These are phyloP conservation scores for Cyprinodon brontotheroides DNA, from an alignment of 2,113 vertebrate species.

Conservation along the genomic window DNA sequence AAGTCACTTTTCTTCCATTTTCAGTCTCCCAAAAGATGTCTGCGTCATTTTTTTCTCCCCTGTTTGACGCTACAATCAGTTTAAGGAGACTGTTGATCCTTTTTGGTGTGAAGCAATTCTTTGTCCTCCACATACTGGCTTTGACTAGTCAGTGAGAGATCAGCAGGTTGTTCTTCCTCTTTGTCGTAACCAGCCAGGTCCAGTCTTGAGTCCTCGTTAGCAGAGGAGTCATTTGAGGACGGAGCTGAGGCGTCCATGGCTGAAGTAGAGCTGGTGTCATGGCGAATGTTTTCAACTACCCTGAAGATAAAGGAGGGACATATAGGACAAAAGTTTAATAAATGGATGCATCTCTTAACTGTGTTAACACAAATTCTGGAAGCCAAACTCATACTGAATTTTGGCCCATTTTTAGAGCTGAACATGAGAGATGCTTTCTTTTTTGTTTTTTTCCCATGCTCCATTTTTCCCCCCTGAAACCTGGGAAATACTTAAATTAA, in stretches of 20 bases:
- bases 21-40: conserved; percentile 40
- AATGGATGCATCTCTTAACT: not conserved
- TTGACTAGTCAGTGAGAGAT: conserved; percentile 61
- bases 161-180: conserved; percentile 55
- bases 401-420: not conserved
- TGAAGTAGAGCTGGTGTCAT: conserved; percentile 65
- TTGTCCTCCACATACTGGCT: conserved; percentile 63
- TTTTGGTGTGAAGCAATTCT: conserved; percentile 79
- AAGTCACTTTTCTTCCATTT: conserved; percentile 60
- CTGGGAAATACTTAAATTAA: no score
- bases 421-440: not conserved
- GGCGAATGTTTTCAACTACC: conserved; percentile 81
- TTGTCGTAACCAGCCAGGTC: conserved; percentile 60
- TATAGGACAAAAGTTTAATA: not conserved
- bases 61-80: conserved; percentile 57
- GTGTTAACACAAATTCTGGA: not conserved
- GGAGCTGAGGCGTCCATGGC: conserved; percentile 57
- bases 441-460: no score
- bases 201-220: conserved; percentile 52
- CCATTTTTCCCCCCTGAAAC: no score
- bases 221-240: conserved; percentile 60
- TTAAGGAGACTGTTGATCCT: conserved; percentile 69
- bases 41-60: conserved; percentile 61
- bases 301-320: conserved; percentile 65
- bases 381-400: not conserved